Evolutionary conservation across 2,113 vertebrate genomes (phyloP).

Genomic region (Carassius gibelio): DNA sequence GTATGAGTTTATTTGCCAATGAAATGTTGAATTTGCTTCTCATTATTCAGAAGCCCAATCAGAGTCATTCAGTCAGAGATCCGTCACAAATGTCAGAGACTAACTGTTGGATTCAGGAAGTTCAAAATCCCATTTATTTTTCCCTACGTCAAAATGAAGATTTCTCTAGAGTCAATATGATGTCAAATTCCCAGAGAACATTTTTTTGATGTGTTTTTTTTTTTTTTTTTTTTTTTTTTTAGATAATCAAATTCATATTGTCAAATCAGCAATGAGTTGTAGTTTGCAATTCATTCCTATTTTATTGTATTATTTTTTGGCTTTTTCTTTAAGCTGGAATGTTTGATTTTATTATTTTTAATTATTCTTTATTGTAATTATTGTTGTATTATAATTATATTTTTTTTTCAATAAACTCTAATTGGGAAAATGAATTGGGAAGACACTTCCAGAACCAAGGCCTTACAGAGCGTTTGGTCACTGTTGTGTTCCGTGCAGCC

Average conservation of each 20-base stretch:
- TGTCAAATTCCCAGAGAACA: background rate
- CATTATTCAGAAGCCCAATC: conserved; percentile 79
- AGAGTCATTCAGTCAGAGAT: conserved; percentile 10
- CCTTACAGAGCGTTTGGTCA: background rate
- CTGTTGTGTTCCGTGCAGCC: no score
- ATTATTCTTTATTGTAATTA: background rate
- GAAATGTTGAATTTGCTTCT: conserved; percentile 76
- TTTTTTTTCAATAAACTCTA: no score
- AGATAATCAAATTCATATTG: background rate
- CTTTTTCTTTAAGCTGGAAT: background rate
- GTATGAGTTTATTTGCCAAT: conserved; percentile 52
- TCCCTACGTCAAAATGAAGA: background rate
- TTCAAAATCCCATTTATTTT: background rate
- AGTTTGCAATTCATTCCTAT: background rate
- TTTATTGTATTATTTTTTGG: no score
- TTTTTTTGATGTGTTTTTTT: no score
- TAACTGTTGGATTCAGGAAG: background rate
- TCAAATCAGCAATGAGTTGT: background rate
- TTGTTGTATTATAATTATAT: no score
- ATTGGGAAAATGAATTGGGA: conserved; percentile 42
- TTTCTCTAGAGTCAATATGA: background rate
- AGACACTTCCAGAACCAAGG: background rate
- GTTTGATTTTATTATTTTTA: background rate
- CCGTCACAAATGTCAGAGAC: conserved; percentile 48
- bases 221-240: no score